A percentile compares a stretch with the other conserved stretches of the same genome.
phyloP scores from a whole-genome alignment of 2,113 vertebrate genomes.

The Peromyscus leucopus region DNA sequence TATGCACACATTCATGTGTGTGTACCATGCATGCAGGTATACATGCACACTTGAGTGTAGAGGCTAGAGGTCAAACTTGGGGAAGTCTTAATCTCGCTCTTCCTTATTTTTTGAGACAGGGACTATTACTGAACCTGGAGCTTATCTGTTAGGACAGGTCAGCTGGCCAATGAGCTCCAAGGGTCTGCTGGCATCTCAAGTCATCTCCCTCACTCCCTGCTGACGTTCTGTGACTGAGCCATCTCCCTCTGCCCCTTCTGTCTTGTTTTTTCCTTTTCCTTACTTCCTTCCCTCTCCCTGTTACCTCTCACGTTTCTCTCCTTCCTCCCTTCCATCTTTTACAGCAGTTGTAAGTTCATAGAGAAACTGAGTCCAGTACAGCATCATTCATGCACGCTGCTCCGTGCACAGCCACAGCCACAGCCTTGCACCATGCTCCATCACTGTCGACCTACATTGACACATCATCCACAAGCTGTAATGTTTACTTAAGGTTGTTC shows the following conservation, averaged over 20 bases:
- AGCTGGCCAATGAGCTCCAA: not conserved
- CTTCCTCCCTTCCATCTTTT: no score
- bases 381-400: not conserved
- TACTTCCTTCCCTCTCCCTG: rapidly evolving
- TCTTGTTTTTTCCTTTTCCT: no score
- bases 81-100: not conserved
- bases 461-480: no score
- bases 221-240: not conserved
- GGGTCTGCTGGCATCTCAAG: not conserved
- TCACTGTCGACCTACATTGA: not conserved
- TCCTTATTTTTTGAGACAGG: not conserved
- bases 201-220: no score
- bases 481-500: not conserved
- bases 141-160: not conserved
- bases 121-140: not conserved
- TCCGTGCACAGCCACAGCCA: not conserved
- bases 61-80: not conserved
- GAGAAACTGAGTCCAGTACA: not conserved
- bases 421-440: not conserved
- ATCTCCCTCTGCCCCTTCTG: no score
- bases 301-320: no score
- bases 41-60: not conserved
- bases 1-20: not conserved
- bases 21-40: not conserved
- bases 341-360: not conserved